Evolutionary conservation across 1,140 invertebrate species (phyloP), one percentile per base, ranked within the genome.

Genomic region (Muscidifurax raptorellus): DNA sequence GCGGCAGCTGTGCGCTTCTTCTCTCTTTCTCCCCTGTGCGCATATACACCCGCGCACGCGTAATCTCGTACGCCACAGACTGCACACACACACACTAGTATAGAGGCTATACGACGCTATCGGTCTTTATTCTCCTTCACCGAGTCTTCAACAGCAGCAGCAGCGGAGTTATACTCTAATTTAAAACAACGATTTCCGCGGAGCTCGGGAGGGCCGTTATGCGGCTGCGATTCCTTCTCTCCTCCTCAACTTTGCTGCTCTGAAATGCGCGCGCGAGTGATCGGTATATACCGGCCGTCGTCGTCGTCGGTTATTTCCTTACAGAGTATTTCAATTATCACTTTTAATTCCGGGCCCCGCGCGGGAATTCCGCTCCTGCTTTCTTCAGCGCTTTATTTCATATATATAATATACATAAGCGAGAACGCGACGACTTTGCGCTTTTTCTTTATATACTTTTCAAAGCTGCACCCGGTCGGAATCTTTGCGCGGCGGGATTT

Each of bases 321-420:
- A 32, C 75, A 77, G 40, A 75, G 30, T 74, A 76, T 76, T 82
- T 66, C 72, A 75, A 82, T 82, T 82, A 82, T 82, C 80, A 44
- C 72, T 76, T 76, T 82, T 76, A 76, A 81, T 81, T 74, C 47
- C 28, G 44, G 10, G 5, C 1, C 59, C 32, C 25, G n/a, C 13
- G 7, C 2, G 25, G 27, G 18, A 28, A 64, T 59, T 59, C 22
- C 18, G 52, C 52, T 59, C 47, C n/a, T n/a, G n/a, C n/a, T n/a
- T n/a, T n/a, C 47, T 77, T 30, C 3, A 7, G 52, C 52, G 6
- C 47, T 77, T 77, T 77, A 30, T 77, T 77, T n/a, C n/a, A n/a
- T n/a, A n/a, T n/a, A n/a, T n/a, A n/a, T n/a, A n/a, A n/a, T n/a
- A n/a, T n/a, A n/a, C n/a, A n/a, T n/a, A n/a, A n/a, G n/a, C n/a